Evolutionary conservation across 2,113 vertebrate genomes (phyloP), one percentile per base, ranked within the genome.

Genomic region (Nerophis ophidion): DNA sequence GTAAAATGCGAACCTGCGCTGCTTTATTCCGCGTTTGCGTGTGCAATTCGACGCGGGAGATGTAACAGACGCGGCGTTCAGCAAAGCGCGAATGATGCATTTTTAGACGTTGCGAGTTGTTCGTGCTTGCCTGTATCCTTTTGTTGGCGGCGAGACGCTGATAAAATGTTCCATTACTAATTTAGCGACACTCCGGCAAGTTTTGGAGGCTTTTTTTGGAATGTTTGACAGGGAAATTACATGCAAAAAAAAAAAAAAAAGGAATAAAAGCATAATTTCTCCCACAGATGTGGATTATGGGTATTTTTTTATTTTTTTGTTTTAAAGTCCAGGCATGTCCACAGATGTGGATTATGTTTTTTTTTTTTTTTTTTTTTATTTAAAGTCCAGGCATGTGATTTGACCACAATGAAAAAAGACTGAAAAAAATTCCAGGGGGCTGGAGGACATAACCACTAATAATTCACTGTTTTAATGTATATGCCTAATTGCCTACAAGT

Each of bases 51-150:
- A 44, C 1, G 8, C 1, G 2, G 2, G 36, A n/a, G 10, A 45
- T 53, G 19, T 51, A 50, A 51, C 9, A 10, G 33, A 26, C 11
- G 12, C n/a, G n/a, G n/a, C n/a, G n/a, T 48, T 57, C 15, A 34
- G 26, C 40, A 57, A 53, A 56, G 66, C 55, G 56, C 47, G 48
- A 53, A 47, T 16, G 17, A 63, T 34, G 13, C 34, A 40, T 55
- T 74, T 63, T 38, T n/a, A 16, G 49, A 62, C 7, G 12, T 6
- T 47, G 35, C 26, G 57, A 9, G 54, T 33, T 5, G 51, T 36
- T 58, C 4, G 3, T 58, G 53, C 14, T 38, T 58, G 57, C 53
- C 49, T 49, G 12, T 16, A 6, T 40, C 5, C 36, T 19, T 52
- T 35, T n/a, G 38, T 66, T 51, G 34, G 12, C 49, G 55, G 14